A percentile compares a stretch with the other conserved stretches of the same genome.
Conservation (phyloP, 2,113 vertebrate species). For the Hiodon tergisus region DNA sequence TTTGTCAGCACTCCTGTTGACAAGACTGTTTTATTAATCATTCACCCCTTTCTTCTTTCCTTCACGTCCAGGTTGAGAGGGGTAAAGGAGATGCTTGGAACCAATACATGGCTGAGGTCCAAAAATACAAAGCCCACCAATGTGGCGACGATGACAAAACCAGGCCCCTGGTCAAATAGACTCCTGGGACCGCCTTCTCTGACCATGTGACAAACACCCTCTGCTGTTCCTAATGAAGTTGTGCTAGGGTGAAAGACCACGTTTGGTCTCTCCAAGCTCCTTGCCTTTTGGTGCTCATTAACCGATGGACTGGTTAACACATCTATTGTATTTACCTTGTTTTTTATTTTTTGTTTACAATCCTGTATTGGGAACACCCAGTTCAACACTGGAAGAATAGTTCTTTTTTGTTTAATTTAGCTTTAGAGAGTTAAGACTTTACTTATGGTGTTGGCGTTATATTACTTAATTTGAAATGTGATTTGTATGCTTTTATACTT, state of each 20-base stretch:
- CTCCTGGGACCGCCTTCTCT: neutral
- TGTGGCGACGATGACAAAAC: conserved; percentile 73
- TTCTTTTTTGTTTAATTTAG: no score
- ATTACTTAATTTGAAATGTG: neutral
- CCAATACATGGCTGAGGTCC: conserved; percentile 75
- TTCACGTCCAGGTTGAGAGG: conserved; percentile 55
- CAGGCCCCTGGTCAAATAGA: conserved; percentile 69
- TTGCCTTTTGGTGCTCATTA: neutral
- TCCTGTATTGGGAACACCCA: neutral
- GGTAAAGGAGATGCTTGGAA: conserved; percentile 71
- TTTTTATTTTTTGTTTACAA: neutral
- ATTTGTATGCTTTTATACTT: neutral
- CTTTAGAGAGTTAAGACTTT: no score
- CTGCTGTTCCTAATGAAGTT: conserved; percentile 33
- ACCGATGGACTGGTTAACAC: neutral
- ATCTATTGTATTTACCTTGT: neutral
- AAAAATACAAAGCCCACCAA: conserved; percentile 74
- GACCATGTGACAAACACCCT: conserved; percentile 19
- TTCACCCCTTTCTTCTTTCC: neutral
- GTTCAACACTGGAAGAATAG: neutral
- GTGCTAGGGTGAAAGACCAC: conserved; percentile 35
- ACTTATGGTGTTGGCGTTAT: neutral
- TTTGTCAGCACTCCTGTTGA: neutral
- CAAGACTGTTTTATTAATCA: no score
- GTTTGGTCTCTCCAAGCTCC: conserved; percentile 14